Percentiles rank a stretch among this genome's conserved stretches.
These are phyloP conservation scores for Cherax quadricarinatus DNA, from an alignment of 1,140 invertebrate genomes.

Conservation along the genomic window DNA sequence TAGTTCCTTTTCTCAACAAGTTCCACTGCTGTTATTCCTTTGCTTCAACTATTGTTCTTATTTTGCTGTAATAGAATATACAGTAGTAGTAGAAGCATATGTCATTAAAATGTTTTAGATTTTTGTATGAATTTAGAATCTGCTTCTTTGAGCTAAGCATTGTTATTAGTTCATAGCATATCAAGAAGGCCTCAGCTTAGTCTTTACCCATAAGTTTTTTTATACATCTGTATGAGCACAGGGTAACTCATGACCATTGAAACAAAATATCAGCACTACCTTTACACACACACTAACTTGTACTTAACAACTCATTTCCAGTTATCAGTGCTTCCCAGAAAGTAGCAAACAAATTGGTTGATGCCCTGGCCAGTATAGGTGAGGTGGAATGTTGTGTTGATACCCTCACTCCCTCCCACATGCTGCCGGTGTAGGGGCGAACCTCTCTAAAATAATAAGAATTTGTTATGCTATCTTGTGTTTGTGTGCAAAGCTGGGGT, in stretches of 20 bases:
- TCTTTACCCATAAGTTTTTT: neutral
- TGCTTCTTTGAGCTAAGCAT: neutral
- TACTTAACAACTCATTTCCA: constrained; percentile 60
- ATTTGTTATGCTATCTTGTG: neutral
- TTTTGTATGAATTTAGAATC: neutral
- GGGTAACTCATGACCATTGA: neutral
- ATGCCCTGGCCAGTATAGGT: constrained; percentile 71
- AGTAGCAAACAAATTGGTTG: constrained; percentile 71
- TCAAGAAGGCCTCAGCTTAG: neutral
- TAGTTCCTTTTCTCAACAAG: neutral
- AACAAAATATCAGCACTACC: neutral
- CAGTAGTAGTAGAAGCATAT: neutral
- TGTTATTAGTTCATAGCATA: too few species aligned
- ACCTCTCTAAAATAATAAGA: neutral
- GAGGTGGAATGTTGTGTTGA: constrained; percentile 52
- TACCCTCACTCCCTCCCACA: constrained; percentile 19
- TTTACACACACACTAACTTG: constrained; percentile 40
- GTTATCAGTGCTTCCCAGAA: constrained; percentile 71
- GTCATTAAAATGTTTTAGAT: neutral
- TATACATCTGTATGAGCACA: neutral
- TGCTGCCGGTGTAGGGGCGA: constrained; percentile 25
- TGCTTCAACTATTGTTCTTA: too few species aligned
- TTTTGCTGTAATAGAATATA: neutral
- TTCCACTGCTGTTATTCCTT: too few species aligned
- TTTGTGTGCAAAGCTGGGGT: neutral